Base-by-base conservation (phyloP, 2,888 invertebrate species). In the Papilio gigon region DNA sequence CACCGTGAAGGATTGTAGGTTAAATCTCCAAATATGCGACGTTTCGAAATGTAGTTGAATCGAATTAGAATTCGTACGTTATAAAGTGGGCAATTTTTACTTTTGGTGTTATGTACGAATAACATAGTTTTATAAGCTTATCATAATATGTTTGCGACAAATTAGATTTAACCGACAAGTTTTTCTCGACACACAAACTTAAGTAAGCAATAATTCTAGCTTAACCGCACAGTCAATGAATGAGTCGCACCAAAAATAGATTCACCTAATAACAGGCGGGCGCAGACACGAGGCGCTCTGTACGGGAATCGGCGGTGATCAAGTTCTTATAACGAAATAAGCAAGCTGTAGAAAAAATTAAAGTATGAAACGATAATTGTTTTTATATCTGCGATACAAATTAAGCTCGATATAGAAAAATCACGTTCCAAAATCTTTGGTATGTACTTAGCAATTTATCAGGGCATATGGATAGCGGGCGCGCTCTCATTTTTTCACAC, bases 371-470 rank as follows among this genome's bases (percentile, higher is more conserved):
- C 40, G 25, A 63, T 63, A 63, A 56, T 33, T 12, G 53, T 68
- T 63, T 59, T 68, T 68, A 22, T 44, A 37, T 17, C 25, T 2
- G 42, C 8, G 20, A 25, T 68, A 44, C 44, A 59, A 68, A 68
- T 66, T 50, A 64, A 35, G 47, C 47, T 37, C 22, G 59, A 64
- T 47, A 58, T 59, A 68, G 68, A 68, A 59, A 68, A 68, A 68
- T 64, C 40, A 20, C 68, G 68, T 68, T 67, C 63, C 44, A 20
- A 17, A 22, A 37, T 64, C 40, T 30, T 9, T 37, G 58, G 40
- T 58, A 64, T 59, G 35, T 56, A 33, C 17, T 30, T 35, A 62
- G 50, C 33, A 62, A 56, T 30, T 64, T 63, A 63, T 63, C 56
- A 58, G 17, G 56, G 67, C 50, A 42, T 63, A 58, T 63, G 62